These are phyloP conservation scores for Synanthedon myopaeformis DNA, from an alignment of 2,888 invertebrate genomes.

Conservation along the genomic window DNA sequence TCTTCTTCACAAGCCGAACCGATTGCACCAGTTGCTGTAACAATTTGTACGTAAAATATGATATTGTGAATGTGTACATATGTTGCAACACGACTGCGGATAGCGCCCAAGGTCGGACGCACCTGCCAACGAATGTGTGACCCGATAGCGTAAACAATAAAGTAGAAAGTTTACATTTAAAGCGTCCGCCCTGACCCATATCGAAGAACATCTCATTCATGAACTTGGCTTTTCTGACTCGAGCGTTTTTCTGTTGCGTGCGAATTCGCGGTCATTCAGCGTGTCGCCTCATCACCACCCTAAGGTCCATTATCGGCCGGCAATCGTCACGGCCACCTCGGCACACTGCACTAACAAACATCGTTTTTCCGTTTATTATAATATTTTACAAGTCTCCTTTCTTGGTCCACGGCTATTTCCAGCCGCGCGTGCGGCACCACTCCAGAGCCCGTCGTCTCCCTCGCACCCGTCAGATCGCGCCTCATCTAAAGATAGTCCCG, in stretches of 20 bases:
- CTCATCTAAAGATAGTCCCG: conserved; percentile 57
- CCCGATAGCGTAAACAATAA: conserved; percentile 26
- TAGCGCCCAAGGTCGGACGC: conserved; percentile 12
- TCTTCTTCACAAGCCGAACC: neutral
- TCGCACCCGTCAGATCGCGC: conserved; percentile 33
- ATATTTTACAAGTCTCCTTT: conserved; percentile 71
- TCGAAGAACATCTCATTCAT: conserved; percentile 34
- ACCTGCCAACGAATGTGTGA: conserved; percentile 38
- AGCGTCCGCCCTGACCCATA: conserved; percentile 12
- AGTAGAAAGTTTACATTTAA: conserved; percentile 11
- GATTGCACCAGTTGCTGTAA: neutral
- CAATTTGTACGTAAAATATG: neutral
- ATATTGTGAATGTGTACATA: conserved; percentile 2
- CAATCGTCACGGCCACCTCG: conserved; percentile 51
- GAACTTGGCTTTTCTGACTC: conserved; percentile 18
- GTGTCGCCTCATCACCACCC: conserved; percentile 21
- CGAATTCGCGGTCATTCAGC: conserved; percentile 2
- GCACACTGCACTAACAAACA: conserved; percentile 67
- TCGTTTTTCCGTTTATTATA: conserved; percentile 65
- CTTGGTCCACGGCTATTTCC: conserved; percentile 73
- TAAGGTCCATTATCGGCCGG: conserved; percentile 35
- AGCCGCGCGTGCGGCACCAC: conserved; percentile 45
- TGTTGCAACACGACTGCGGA: conserved; percentile 13
- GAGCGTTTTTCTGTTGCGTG: conserved; percentile 17
- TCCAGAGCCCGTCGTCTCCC: conserved; percentile 47